A percentile compares a stretch with the other conserved stretches of the same genome.
Conservation (phyloP, 2,113 vertebrate genomes). For the Phocoena sinus region DNA sequence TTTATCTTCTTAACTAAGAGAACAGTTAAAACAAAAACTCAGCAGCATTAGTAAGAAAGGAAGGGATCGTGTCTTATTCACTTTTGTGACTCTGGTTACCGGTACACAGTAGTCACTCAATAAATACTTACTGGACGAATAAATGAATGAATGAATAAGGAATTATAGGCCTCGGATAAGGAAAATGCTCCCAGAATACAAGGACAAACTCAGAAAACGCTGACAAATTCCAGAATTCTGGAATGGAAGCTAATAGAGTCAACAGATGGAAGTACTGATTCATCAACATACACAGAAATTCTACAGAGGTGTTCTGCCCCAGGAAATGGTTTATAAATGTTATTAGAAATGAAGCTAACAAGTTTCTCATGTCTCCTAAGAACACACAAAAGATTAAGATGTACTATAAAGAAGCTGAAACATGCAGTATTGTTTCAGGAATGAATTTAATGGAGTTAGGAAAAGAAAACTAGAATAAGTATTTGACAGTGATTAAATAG, state of each 20-base stretch:
- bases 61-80: background rate
- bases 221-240: constrained; percentile 6
- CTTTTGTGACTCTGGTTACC: background rate
- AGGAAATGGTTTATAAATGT: background rate
- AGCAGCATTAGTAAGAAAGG: constrained; percentile 14
- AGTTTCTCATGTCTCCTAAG: background rate
- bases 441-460: background rate
- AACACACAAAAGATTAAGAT: constrained; percentile 13
- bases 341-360: background rate
- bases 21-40: constrained; percentile 29
- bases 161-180: background rate
- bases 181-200: background rate
- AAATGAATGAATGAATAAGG: background rate
- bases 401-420: background rate
- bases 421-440: background rate
- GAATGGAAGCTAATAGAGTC: background rate
- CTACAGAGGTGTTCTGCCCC: background rate
- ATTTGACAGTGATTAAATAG: background rate
- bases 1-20: constrained; percentile 13
- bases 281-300: background rate
- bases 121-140: background rate
- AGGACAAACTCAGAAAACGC: background rate
- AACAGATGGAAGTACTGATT: background rate
- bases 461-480: background rate
- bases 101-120: background rate